These are phyloP conservation scores for Scaptomyza polygonia DNA, from an alignment of 2,888 invertebrate species.

Conservation along the genomic window DNA sequence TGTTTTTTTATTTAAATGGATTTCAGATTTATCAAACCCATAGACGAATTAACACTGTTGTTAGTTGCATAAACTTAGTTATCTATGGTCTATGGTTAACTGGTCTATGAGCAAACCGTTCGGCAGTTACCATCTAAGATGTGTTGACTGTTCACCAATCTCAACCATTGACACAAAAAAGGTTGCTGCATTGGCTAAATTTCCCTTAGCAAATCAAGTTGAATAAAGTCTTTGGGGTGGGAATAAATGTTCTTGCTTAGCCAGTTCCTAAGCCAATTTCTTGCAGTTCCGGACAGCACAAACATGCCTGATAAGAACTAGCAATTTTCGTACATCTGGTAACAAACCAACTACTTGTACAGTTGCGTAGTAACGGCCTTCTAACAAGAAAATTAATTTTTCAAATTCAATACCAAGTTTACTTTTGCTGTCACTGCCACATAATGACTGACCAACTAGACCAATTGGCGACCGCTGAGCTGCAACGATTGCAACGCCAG, in stretches of 20 bases:
- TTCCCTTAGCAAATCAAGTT: background rate
- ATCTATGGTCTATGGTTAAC: too few relatives aligned
- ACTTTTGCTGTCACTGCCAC: background rate
- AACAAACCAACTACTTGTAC: background rate
- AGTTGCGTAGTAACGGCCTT: conserved; percentile 37
- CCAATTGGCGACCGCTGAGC: conserved; percentile 90
- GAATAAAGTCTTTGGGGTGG: background rate
- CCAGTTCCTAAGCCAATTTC: background rate
- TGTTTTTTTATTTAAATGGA: conserved; percentile 6
- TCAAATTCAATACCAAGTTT: conserved; percentile 1
- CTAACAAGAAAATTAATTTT: conserved; percentile 10
- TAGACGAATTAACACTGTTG: too few relatives aligned
- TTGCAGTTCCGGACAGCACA: too few relatives aligned
- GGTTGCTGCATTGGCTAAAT: background rate
- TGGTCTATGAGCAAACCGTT: background rate
- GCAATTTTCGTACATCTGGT: background rate
- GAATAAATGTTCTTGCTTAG: background rate
- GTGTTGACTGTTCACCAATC: background rate
- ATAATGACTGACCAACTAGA: conserved; percentile 88
- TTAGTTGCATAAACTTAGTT: too few relatives aligned
- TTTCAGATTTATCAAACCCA: conserved; percentile 1
- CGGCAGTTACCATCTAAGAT: background rate
- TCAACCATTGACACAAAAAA: background rate
- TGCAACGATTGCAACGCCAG: conserved; percentile 90
- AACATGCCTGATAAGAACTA: too few relatives aligned